These are phyloP conservation scores for Neodiprion pinetum DNA, from an alignment of 1,140 invertebrate species.

Conservation along the genomic window DNA sequence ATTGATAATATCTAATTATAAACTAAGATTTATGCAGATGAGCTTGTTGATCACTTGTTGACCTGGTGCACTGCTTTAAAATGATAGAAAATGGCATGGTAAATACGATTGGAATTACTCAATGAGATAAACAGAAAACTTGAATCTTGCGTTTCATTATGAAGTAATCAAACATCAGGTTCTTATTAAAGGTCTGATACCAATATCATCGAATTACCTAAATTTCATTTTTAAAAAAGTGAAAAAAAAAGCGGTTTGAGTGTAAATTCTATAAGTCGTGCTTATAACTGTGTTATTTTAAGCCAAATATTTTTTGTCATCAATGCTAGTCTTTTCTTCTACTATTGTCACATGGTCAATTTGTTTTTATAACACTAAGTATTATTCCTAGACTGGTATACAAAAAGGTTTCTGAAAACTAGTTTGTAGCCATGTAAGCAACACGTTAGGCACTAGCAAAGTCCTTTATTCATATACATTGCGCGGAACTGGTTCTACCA, in stretches of 20 bases:
- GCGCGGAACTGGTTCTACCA: not conserved
- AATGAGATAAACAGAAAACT: not conserved
- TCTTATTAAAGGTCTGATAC: not conserved
- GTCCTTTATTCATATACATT: not conserved
- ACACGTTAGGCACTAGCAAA: not conserved
- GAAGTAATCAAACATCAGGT: not conserved
- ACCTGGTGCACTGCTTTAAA: not conserved
- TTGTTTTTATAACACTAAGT: not conserved
- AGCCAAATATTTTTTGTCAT: not conserved
- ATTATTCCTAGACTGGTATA: not conserved
- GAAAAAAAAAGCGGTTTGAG: not conserved
- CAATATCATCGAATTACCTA: not conserved
- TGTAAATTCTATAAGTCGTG: not conserved
- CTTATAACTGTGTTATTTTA: constrained; percentile 4
- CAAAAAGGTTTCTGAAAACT: not conserved
- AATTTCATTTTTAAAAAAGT: not conserved
- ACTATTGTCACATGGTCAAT: no score
- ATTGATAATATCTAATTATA: not conserved
- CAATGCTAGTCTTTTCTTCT: not conserved
- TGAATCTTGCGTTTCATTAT: no score
- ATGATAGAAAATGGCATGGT: not conserved
- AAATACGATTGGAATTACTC: not conserved
- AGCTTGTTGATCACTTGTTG: constrained; percentile 4
- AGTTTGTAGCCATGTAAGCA: not conserved
- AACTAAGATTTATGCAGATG: constrained; percentile 1